phyloP scores from a whole-genome alignment of 2,113 vertebrate species.

The Steatornis caripensis region DNA sequence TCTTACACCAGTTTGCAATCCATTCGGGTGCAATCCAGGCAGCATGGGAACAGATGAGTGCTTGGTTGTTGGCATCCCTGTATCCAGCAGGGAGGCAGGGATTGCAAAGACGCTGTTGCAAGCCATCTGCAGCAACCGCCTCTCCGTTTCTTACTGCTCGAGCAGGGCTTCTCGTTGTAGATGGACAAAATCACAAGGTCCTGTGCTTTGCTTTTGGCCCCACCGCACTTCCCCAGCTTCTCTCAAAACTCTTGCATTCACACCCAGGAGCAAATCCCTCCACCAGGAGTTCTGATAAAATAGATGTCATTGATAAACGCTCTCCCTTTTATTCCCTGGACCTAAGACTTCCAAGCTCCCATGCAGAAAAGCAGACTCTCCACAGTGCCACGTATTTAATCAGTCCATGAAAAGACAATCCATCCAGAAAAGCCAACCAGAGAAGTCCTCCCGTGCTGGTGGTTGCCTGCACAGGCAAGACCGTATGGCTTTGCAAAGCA shows the following conservation, averaged over 20 bases:
- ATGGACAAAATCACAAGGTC: background rate
- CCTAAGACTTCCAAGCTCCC: background rate
- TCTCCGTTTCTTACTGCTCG: background rate
- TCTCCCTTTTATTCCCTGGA: background rate
- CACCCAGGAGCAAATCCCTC: background rate
- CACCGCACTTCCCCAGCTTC: background rate
- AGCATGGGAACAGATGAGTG: background rate
- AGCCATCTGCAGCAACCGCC: background rate
- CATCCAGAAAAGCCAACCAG: background rate
- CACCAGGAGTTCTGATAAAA: background rate
- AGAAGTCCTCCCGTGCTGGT: background rate
- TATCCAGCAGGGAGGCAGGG: background rate
- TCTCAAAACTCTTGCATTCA: accelerated
- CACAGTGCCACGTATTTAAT: background rate
- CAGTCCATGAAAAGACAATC: background rate
- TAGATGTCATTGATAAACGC: background rate
- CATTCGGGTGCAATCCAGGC: background rate
- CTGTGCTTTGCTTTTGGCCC: background rate
- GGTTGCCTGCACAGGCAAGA: background rate
- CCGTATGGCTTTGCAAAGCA: background rate
- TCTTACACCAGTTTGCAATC: background rate
- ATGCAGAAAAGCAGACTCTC: background rate
- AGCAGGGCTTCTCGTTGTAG: background rate
- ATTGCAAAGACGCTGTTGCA: background rate
- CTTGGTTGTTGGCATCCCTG: background rate